These are phyloP conservation scores for Lutjanus campechanus DNA, from an alignment of 2,797 vertebrate species.

Conservation along the genomic window DNA sequence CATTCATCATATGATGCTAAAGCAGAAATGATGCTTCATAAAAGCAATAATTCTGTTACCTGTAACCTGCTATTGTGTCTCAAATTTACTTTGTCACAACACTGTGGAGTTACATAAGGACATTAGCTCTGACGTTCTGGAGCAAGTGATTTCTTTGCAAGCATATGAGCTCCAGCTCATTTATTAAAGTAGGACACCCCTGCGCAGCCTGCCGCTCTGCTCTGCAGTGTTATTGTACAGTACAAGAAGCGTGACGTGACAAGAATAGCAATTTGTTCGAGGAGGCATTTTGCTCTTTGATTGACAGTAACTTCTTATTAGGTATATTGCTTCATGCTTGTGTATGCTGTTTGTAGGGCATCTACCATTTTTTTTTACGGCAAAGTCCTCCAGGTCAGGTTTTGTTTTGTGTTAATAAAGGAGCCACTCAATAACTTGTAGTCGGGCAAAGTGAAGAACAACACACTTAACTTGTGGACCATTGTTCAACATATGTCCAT, in stretches of 20 bases:
- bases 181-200: conserved; percentile 78
- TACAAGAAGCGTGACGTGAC: conserved; percentile 77
- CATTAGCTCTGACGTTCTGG: conserved; percentile 48
- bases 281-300: conserved; percentile 66
- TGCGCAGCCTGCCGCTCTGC: conserved; percentile 52
- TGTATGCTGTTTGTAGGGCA: conserved; percentile 57
- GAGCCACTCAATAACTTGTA: conserved; percentile 19
- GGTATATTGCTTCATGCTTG: conserved; percentile 60
- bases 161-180: conserved; percentile 63
- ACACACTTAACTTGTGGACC: not conserved
- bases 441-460: conserved; percentile 18
- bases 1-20: not conserved
- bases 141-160: conserved; percentile 61
- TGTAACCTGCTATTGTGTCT: conserved; percentile 28
- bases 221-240: conserved; percentile 72
- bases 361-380: conserved; percentile 27
- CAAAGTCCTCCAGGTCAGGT: conserved; percentile 57
- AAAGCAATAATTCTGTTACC: conserved; percentile 14
- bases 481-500: conserved; percentile 9
- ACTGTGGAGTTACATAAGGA: conserved; percentile 52
- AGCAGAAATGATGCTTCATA: not conserved
- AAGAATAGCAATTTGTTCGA: conserved; percentile 78
- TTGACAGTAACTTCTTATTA: conserved; percentile 74
- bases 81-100: conserved; percentile 49
- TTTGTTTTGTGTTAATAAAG: conserved; percentile 54